phyloP scores from a whole-genome alignment of 2,113 vertebrate genomes.

The Recurvirostra avosetta region DNA sequence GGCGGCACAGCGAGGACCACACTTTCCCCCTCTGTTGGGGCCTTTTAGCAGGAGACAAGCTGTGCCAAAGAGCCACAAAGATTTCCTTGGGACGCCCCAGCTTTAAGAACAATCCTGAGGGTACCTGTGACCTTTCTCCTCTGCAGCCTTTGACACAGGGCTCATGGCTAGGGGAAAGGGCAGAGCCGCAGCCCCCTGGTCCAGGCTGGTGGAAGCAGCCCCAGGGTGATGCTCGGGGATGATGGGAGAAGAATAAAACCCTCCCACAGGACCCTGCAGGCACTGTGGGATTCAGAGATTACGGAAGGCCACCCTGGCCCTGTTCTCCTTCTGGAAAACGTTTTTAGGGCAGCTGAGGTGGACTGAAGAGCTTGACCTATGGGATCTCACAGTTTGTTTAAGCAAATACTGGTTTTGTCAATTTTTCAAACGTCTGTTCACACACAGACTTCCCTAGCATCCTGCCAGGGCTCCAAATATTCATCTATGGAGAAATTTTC shows the following conservation, averaged over 20 bases:
- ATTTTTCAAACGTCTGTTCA: conserved; percentile 36
- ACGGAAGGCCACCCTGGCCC: not conserved
- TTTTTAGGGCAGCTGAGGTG: not conserved
- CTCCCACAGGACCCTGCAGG: not conserved
- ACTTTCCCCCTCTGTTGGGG: not conserved
- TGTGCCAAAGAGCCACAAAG: not conserved
- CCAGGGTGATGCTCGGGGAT: not conserved
- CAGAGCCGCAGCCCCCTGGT: not conserved
- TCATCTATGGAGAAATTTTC: not conserved
- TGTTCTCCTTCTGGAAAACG: not conserved
- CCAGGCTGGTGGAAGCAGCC: not conserved
- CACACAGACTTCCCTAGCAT: not conserved
- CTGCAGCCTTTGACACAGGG: not conserved
- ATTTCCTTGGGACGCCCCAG: not conserved
- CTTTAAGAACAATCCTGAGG: not conserved
- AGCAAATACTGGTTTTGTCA: conserved; percentile 23
- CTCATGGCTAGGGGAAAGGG: not conserved
- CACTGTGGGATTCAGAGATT: not conserved
- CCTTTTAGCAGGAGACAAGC: not conserved
- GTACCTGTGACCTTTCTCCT: not conserved
- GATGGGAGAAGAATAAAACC: not conserved
- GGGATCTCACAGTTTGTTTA: not conserved
- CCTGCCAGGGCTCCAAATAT: not conserved
- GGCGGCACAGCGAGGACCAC: fast-evolving
- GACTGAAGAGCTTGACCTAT: not conserved